Conservation (phyloP, 1,140 invertebrate genomes). For the Cotesia vestalis region DNA sequence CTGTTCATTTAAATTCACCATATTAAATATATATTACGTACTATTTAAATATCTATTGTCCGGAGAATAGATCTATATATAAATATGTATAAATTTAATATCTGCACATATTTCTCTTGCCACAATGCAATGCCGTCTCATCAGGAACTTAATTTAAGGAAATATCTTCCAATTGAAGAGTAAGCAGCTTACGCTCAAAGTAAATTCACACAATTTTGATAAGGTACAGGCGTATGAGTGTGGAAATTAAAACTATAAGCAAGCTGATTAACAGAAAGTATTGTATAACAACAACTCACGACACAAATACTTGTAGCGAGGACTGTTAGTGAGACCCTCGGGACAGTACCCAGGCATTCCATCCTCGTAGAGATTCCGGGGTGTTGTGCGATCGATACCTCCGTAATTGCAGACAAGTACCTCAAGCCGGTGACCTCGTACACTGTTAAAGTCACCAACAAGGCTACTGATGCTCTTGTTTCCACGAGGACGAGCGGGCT, state of each 20-base stretch:
- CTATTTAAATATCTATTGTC: too few relatives aligned
- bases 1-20: slow-evolving; percentile 53
- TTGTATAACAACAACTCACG: slow-evolving; percentile 45
- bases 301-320: slow-evolving; percentile 51
- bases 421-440: slow-evolving; percentile 45
- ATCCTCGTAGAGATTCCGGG: slow-evolving; percentile 48
- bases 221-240: slow-evolving; percentile 51
- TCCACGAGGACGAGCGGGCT: background rate
- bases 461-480: slow-evolving; percentile 34
- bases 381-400: slow-evolving; percentile 52
- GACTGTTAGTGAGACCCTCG: slow-evolving; percentile 48
- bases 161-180: too few relatives aligned
- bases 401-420: slow-evolving; percentile 61
- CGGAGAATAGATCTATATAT: too few relatives aligned
- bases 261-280: slow-evolving; percentile 78
- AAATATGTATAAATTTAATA: too few relatives aligned
- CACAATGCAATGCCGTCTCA: too few relatives aligned
- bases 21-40: slow-evolving; percentile 53
- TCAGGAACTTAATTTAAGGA: too few relatives aligned
- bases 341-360: slow-evolving; percentile 51
- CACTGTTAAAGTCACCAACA: background rate
- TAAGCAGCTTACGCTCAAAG: too few relatives aligned
- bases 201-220: too few relatives aligned
- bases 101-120: too few relatives aligned
- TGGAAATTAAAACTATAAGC: slow-evolving; percentile 78